Evolutionary conservation across 2,113 vertebrate species (phyloP).

Genomic region (Xiphophorus maculatus): DNA sequence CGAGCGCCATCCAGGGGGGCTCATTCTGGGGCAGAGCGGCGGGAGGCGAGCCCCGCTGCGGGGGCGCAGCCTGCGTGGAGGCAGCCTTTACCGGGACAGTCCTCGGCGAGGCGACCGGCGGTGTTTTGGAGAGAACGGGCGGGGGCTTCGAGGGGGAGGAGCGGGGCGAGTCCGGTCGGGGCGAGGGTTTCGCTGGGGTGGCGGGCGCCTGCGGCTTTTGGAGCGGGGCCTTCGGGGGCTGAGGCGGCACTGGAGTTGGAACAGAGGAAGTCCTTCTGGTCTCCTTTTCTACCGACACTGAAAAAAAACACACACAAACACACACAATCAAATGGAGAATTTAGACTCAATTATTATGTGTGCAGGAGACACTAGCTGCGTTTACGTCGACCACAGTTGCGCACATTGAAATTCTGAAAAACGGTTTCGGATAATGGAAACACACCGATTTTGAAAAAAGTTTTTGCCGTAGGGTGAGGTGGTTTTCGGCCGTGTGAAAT

Average conservation of each 20-base stretch:
- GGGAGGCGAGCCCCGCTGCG: constrained; percentile 51
- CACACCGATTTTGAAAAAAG: too few relatives aligned
- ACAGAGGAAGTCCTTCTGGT: constrained; percentile 43
- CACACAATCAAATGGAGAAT: background rate
- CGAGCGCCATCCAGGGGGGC: constrained; percentile 91
- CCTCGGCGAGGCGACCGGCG: constrained; percentile 20
- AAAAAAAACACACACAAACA: background rate
- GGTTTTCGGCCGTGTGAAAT: too few relatives aligned
- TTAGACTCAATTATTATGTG: background rate
- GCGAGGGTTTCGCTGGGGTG: constrained; percentile 53
- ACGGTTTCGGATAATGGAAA: too few relatives aligned
- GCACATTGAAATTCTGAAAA: too few relatives aligned
- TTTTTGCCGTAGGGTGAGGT: too few relatives aligned
- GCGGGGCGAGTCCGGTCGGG: constrained; percentile 38
- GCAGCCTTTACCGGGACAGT: constrained; percentile 19
- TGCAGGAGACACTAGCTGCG: too few relatives aligned
- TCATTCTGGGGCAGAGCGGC: constrained; percentile 73
- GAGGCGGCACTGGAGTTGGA: constrained; percentile 60
- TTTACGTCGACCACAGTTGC: too few relatives aligned
- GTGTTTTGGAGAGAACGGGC: constrained; percentile 6
- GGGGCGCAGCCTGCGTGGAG: constrained; percentile 6
- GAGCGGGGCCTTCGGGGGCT: constrained; percentile 43
- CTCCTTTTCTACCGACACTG: constrained; percentile 63
- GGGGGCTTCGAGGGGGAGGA: constrained; percentile 51
- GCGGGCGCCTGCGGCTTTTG: constrained; percentile 46